A percentile compares a stretch with the other conserved stretches of the same genome.
Evolutionary conservation across 2,797 vertebrate genomes (phyloP).

Genomic region (Sternotherus odoratus): DNA sequence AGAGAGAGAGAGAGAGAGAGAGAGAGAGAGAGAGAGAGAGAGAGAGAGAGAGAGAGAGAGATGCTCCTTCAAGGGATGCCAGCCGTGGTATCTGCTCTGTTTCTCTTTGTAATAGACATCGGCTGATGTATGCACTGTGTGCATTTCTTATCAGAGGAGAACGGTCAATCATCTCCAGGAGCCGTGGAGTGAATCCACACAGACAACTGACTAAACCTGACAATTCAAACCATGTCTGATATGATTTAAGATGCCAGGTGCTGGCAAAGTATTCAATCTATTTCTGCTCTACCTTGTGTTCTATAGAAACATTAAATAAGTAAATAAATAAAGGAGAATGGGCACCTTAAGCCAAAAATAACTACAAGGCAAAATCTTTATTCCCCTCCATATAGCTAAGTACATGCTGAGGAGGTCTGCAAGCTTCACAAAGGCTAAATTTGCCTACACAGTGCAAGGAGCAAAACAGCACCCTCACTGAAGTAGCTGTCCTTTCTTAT

Average conservation of each 20-base stretch:
- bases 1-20: no score
- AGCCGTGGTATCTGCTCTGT: background rate
- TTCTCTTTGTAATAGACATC: background rate
- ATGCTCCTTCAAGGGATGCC: background rate
- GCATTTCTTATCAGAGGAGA: background rate
- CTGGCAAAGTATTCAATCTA: background rate
- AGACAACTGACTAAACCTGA: background rate
- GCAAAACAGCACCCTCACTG: background rate
- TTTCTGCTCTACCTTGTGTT: background rate
- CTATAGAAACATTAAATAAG: background rate
- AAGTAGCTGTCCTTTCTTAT: background rate
- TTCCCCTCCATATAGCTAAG: background rate
- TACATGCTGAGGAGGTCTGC: background rate
- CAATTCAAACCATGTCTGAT: background rate
- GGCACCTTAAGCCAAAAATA: background rate
- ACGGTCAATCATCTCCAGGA: background rate
- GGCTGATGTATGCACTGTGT: background rate
- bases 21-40: no score
- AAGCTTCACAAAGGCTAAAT: background rate
- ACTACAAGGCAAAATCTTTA: background rate
- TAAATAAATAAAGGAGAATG: background rate
- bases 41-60: no score
- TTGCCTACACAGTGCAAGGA: background rate
- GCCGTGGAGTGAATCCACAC: background rate
- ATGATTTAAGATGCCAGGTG: background rate